A percentile compares a stretch with the other conserved stretches of the same genome.
Conservation (phyloP, 2,888 invertebrate species). For the Aspidiotus rigidus region DNA sequence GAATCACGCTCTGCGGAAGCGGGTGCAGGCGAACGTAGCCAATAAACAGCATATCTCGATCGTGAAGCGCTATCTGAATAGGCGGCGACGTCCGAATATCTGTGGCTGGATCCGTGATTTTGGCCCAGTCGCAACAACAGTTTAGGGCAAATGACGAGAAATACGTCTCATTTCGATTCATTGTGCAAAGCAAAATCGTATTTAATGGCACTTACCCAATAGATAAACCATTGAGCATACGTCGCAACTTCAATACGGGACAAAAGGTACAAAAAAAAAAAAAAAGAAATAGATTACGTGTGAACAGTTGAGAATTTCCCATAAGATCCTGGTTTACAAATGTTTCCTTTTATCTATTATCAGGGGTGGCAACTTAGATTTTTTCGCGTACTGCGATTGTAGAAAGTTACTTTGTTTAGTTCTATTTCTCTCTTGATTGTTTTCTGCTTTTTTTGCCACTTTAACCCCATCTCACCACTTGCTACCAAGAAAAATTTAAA, state of each 20-base stretch:
- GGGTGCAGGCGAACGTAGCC: too few relatives aligned
- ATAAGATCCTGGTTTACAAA: too few relatives aligned
- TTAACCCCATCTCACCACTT: too few relatives aligned
- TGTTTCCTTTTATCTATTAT: neutral
- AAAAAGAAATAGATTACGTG: neutral
- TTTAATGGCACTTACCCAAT: slow-evolving; percentile 83
- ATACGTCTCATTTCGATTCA: slow-evolving; percentile 12
- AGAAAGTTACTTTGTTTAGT: neutral
- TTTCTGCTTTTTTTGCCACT: too few relatives aligned
- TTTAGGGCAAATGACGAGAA: slow-evolving; percentile 2
- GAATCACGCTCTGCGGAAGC: too few relatives aligned
- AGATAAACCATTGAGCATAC: slow-evolving; percentile 46
- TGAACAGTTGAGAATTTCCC: too few relatives aligned
- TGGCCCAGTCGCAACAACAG: neutral
- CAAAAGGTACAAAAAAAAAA: slow-evolving; percentile 19
- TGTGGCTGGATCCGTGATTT: neutral
- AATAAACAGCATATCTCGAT: too few relatives aligned
- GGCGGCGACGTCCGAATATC: neutral
- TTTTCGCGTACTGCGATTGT: neutral
- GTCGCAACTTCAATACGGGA: slow-evolving; percentile 35
- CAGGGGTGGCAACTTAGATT: neutral
- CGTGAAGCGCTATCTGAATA: neutral
- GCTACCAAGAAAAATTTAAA: too few relatives aligned
- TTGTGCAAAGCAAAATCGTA: slow-evolving; percentile 46
- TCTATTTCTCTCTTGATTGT: too few relatives aligned